Percentiles rank a stretch among this genome's conserved stretches.
phyloP scores from a whole-genome alignment of 2,797 vertebrate species.

The Podarcis lilfordi region DNA sequence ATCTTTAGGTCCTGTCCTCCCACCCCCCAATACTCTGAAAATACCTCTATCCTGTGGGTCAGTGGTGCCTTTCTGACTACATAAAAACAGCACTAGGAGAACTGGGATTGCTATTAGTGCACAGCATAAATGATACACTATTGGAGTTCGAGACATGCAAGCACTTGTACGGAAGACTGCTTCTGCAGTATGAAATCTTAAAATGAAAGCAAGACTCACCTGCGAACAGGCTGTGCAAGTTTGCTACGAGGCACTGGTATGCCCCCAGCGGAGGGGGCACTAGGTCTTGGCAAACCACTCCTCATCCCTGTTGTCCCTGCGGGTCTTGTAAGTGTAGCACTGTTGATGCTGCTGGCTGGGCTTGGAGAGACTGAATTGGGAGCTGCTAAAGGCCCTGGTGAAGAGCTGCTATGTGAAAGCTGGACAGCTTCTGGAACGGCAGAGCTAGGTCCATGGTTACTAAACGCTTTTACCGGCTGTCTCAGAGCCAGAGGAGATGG shows the following conservation, averaged over 20 bases:
- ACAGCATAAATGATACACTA: too few species aligned
- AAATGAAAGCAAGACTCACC: constrained; percentile 76
- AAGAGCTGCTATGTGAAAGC: constrained; percentile 76
- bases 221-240: constrained; percentile 95
- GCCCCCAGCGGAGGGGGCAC: constrained; percentile 82
- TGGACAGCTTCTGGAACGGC: constrained; percentile 73
- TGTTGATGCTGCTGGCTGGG: constrained; percentile 77
- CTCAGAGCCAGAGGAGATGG: constrained; percentile 93
- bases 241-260: constrained; percentile 97
- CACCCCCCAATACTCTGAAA: background rate
- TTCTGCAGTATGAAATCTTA: background rate
- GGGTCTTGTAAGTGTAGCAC: constrained; percentile 87
- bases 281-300: constrained; percentile 94
- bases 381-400: constrained; percentile 73
- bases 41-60: background rate
- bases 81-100: background rate
- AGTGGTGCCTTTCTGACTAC: background rate
- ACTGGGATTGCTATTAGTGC: background rate
- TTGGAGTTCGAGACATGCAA: background rate
- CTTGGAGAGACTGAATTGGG: constrained; percentile 73
- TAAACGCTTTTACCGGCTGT: constrained; percentile 92
- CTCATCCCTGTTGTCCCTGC: constrained; percentile 84
- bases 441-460: constrained; percentile 82
- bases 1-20: too few species aligned
- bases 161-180: background rate